These are phyloP conservation scores for Drosophila sucinea DNA, from an alignment of 1,140 invertebrate species.

Conservation along the genomic window DNA sequence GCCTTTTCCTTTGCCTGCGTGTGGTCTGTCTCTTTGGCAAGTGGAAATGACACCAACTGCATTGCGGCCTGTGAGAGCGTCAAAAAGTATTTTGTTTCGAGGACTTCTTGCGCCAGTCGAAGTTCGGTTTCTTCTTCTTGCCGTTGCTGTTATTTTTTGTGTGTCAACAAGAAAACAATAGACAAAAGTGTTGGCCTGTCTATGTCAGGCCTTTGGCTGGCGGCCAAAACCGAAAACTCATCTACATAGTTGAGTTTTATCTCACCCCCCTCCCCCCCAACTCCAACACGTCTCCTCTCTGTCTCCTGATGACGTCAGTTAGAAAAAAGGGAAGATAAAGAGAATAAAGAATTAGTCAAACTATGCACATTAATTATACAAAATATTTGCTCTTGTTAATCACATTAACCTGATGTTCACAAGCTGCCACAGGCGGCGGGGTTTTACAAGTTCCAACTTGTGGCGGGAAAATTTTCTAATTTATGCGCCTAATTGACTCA, in stretches of 20 bases:
- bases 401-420: conserved; percentile 40
- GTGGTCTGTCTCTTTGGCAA: conserved; percentile 45
- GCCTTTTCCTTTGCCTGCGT: conserved; percentile 31
- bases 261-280: conserved; percentile 11
- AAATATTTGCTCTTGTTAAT: conserved; percentile 52
- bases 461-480: conserved; percentile 57
- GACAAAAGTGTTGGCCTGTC: conserved; percentile 73
- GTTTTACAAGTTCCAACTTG: conserved; percentile 28
- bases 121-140: conserved; percentile 50
- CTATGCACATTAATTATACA: conserved; percentile 60
- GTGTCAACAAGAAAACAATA: conserved; percentile 58
- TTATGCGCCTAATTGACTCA: conserved; percentile 67
- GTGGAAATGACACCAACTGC: conserved; percentile 71
- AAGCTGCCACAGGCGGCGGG: conserved; percentile 11
- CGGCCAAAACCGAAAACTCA: conserved; percentile 61
- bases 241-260: conserved; percentile 29
- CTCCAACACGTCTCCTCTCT: background rate
- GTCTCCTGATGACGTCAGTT: conserved; percentile 36
- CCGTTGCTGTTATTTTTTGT: conserved; percentile 15
- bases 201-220: conserved; percentile 63
- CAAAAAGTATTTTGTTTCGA: conserved; percentile 67
- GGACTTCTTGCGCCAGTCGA: conserved; percentile 53
- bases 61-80: conserved; percentile 67
- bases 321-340: background rate
- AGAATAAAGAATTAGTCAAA: conserved; percentile 46